Evolutionary conservation across 2,888 invertebrate species (phyloP).

Genomic region (Melolontha melolontha): DNA sequence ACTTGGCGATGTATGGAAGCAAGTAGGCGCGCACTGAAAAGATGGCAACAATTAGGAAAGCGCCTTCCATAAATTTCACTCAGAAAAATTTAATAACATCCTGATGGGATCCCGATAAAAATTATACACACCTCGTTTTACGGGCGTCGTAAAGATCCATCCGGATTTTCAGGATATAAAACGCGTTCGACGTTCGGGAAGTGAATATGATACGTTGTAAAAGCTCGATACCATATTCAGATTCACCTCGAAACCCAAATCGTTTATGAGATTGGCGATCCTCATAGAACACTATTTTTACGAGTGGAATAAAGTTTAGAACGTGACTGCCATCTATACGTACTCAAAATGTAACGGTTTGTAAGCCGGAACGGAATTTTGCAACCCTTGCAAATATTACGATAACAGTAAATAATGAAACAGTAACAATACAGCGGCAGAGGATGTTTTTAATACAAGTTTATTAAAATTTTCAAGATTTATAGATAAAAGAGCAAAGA

Average conservation of each 20-base stretch:
- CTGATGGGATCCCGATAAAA: conserved; percentile 11
- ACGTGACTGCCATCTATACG: conserved; percentile 2
- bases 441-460: no score
- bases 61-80: not conserved
- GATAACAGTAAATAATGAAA: no score
- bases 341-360: no score
- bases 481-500: no score
- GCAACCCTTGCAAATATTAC: no score
- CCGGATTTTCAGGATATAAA: conserved; percentile 10
- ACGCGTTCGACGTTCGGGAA: conserved; percentile 9
- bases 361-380: no score
- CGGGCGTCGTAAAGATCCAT: conserved; percentile 6
- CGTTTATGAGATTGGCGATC: not conserved
- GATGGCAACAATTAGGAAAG: conserved; percentile 1
- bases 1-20: not conserved
- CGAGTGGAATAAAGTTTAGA: conserved; percentile 10
- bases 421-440: no score
- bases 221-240: conserved; percentile 12
- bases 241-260: not conserved
- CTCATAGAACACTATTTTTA: conserved; percentile 8
- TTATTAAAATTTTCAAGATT: no score
- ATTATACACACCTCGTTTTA: conserved; percentile 12
- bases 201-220: conserved; percentile 11
- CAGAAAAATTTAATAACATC: conserved; percentile 1
- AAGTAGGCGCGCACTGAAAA: not conserved